Evolutionary conservation across 2,113 vertebrate genomes (phyloP).

Genomic region (Prionailurus viverrinus): DNA sequence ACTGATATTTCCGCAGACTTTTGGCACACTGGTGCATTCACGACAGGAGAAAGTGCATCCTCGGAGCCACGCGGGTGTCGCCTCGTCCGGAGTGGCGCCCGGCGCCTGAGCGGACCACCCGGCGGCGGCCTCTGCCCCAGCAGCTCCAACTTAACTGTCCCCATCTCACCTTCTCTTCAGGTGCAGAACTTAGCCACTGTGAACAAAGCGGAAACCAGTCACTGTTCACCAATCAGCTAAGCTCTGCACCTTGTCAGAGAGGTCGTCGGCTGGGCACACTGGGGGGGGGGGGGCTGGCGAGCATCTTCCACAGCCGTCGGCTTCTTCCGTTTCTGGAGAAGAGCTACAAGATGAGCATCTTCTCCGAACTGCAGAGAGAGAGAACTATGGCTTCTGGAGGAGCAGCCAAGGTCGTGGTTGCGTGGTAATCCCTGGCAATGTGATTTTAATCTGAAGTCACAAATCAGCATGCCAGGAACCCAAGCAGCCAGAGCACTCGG

Average conservation of each 20-base stretch:
- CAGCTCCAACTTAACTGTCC: slow-evolving; percentile 80
- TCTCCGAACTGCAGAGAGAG: slow-evolving; percentile 60
- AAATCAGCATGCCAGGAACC: slow-evolving; percentile 99
- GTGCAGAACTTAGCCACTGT: slow-evolving; percentile 99
- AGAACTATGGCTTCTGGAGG: slow-evolving; percentile 86
- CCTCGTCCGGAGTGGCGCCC: background rate
- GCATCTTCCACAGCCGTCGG: slow-evolving; percentile 75
- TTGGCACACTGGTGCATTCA: background rate
- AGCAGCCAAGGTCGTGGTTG: slow-evolving; percentile 93
- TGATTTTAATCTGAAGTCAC: slow-evolving; percentile 99
- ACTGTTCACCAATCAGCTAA: slow-evolving; percentile 99
- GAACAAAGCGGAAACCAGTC: slow-evolving; percentile 99
- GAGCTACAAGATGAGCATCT: slow-evolving; percentile 43
- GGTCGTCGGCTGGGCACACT: slow-evolving; percentile 84
- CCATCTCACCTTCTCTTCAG: slow-evolving; percentile 96
- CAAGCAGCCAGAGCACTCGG: slow-evolving; percentile 93
- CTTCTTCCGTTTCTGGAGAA: slow-evolving; percentile 72
- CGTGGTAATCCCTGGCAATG: slow-evolving; percentile 99
- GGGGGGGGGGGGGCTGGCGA: slow-evolving; percentile 69
- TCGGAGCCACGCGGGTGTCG: background rate
- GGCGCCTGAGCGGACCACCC: background rate
- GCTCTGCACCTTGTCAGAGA: slow-evolving; percentile 98
- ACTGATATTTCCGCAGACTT: background rate
- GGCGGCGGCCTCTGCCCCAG: slow-evolving; percentile 4
- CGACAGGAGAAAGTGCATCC: background rate